Base-by-base conservation (phyloP, 2,888 invertebrate genomes). In the Odontocolon sp. region DNA sequence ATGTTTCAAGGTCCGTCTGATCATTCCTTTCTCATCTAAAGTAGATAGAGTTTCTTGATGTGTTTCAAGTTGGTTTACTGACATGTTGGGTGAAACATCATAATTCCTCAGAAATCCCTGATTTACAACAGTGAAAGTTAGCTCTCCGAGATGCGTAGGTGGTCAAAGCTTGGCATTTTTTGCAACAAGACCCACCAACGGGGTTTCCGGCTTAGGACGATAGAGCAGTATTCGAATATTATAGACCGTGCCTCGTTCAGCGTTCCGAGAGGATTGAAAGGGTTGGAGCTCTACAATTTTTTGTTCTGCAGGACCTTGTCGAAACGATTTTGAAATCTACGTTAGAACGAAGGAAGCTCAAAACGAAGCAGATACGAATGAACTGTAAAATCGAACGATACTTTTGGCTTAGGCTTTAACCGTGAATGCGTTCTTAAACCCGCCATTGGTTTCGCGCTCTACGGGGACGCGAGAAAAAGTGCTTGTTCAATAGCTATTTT, bases 401-500 rank as follows among this genome's bases (percentile, higher is more conserved):
- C 38, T 38, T 14, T 16, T 31, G 21, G 33, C 26, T 45, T 33
- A 47, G 76, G 56, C 54, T 59, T 61, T 64, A 56, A 63, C 56
- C 63, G 14, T 9, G 54, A 45, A 56, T 54, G 45, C 47, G 36
- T 74, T 74, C 63, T 23, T 36, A 68, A 68, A 45, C 68, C 61
- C 64, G 18, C 72, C 77, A 57, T 77, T 69, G 68, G 64, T 73
- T 77, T 77, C 68, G 74, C 31, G 52, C 75, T 64, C 77, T 77
- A 68, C 76, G 56, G 64, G 77, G 80, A 81, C 76, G 81, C 73
- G 77, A 74, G 77, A 70, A 72, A 77, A 75, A 79, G 80, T 80
- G 83, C 83, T 81, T 81, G 83, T 83, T 80, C 67, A 82, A 84
- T 82, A 80, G 84, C 86, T 88, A 89, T 88, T 90, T 90, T 89